These are phyloP conservation scores for Ferdinandea cuprea DNA, from an alignment of 2,888 invertebrate genomes.

Conservation along the genomic window DNA sequence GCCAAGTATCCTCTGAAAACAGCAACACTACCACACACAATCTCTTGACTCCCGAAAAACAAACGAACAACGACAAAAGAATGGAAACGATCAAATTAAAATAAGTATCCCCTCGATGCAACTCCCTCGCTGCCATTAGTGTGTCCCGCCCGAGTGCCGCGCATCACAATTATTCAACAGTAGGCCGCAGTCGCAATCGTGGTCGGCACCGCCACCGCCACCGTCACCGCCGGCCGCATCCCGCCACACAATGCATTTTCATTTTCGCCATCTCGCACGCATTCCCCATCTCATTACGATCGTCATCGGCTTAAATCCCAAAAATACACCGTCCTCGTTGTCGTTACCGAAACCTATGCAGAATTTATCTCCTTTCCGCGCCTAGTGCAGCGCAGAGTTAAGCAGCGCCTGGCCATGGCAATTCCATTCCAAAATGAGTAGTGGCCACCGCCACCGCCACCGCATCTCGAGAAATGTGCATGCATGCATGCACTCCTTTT, in stretches of 20 bases:
- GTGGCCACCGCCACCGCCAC: conserved; percentile 11
- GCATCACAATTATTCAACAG: conserved; percentile 45
- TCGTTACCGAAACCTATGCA: conserved; percentile 1
- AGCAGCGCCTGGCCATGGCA: background rate
- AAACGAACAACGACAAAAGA: conserved; percentile 19
- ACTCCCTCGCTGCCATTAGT: conserved; percentile 38
- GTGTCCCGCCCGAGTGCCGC: conserved; percentile 8
- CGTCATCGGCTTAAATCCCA: conserved; percentile 44
- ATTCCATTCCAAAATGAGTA: conserved; percentile 4
- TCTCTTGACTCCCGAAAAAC: background rate
- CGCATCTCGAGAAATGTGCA: background rate
- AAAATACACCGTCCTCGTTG: conserved; percentile 14
- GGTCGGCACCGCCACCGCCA: no score
- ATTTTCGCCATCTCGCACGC: conserved; percentile 20
- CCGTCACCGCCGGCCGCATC: background rate
- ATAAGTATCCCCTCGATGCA: conserved; percentile 31
- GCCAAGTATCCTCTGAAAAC: background rate
- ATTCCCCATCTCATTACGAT: conserved; percentile 49
- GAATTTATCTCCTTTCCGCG: conserved; percentile 7
- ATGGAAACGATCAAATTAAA: conserved; percentile 48
- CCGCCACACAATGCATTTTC: conserved; percentile 11
- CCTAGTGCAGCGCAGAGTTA: background rate
- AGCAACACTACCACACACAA: background rate
- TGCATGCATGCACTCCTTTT: conserved; percentile 58
- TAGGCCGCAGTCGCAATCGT: conserved; percentile 7